Percentiles rank a stretch among this genome's conserved stretches.
Evolutionary conservation across 1,140 invertebrate genomes (phyloP).

Genomic region (Polypedilum vanderplanki): DNA sequence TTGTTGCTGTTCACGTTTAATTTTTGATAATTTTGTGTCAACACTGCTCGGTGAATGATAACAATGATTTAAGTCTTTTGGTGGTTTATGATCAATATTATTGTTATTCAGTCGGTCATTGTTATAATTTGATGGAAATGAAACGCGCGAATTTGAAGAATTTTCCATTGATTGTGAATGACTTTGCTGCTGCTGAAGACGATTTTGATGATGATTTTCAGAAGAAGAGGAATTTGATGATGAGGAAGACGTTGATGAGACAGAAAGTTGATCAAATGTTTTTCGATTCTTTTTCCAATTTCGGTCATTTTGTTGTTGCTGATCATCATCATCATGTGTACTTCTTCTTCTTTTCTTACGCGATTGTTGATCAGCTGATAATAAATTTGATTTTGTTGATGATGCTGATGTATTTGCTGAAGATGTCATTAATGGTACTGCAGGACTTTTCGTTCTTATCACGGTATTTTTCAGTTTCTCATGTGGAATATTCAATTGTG

Average conservation of each 20-base stretch:
- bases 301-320: background rate
- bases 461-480: constrained; percentile 32
- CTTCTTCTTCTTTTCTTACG: background rate
- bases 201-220: background rate
- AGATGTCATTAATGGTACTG: background rate
- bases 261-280: constrained; percentile 33
- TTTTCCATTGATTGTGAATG: background rate
- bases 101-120: constrained; percentile 26
- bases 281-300: background rate
- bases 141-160: background rate
- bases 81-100: constrained; percentile 6
- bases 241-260: constrained; percentile 10
- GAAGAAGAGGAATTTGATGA: constrained; percentile 36
- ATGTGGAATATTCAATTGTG: constrained; percentile 35
- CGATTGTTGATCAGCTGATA: background rate
- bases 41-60: constrained; percentile 4
- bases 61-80: background rate
- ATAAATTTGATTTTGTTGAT: background rate
- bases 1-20: background rate
- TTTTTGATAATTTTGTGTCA: background rate
- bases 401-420: constrained; percentile 1
- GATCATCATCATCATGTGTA: constrained; percentile 20
- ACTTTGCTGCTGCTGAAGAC: constrained; percentile 36
- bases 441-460: constrained; percentile 29
- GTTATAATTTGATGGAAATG: background rate